A percentile compares a stretch with the other conserved stretches of the same genome.
These are phyloP conservation scores for Neoscelio sp. DNA, from an alignment of 2,888 invertebrate genomes.

Conservation along the genomic window DNA sequence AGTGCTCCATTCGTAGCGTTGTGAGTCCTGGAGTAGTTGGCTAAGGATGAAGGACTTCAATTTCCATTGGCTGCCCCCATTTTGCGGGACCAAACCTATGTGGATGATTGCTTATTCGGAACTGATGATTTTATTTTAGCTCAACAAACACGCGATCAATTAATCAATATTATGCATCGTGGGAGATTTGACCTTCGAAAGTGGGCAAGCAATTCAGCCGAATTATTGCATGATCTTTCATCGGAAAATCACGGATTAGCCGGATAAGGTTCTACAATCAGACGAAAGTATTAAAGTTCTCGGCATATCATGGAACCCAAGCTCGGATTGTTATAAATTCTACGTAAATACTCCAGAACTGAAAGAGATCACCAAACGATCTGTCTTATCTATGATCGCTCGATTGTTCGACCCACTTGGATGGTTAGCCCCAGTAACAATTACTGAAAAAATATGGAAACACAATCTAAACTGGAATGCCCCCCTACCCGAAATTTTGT, in stretches of 20 bases:
- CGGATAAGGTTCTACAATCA: background rate
- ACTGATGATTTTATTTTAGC: background rate
- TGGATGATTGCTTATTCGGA: constrained; percentile 39
- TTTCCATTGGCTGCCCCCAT: background rate
- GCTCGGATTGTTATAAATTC: background rate
- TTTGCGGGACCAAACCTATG: constrained; percentile 1
- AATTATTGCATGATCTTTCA: too few species aligned
- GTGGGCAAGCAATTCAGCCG: constrained; percentile 32
- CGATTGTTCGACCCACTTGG: background rate
- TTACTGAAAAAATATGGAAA: background rate
- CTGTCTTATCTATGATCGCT: background rate
- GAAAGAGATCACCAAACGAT: background rate
- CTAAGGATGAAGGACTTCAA: background rate
- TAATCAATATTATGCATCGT: background rate
- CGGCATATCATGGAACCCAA: background rate
- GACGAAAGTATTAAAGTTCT: background rate
- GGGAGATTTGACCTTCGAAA: constrained; percentile 39
- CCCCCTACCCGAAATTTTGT: too few species aligned
- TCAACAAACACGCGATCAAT: background rate
- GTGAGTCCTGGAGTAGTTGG: constrained; percentile 8
- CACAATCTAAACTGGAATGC: too few species aligned
- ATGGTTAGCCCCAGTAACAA: background rate
- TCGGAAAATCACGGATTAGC: background rate
- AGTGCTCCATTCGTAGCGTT: background rate
- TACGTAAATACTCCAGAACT: background rate